phyloP scores from a whole-genome alignment of 2,113 vertebrate genomes.

The Xiphorhynchus elegans region DNA sequence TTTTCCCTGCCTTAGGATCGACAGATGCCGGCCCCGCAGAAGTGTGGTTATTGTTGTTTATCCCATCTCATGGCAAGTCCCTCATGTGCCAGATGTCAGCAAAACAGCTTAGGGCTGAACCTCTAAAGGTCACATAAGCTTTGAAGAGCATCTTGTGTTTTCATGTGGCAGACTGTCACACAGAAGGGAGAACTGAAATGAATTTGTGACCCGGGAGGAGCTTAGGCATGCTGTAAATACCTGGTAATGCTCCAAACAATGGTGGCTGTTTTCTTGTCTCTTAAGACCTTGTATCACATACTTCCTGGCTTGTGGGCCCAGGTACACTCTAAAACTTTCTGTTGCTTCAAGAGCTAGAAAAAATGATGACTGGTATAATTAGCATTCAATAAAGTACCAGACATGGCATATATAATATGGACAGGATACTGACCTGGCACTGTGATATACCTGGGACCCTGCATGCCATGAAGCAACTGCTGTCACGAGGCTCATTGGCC shows the following conservation, averaged over 20 bases:
- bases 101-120: constrained; percentile 40
- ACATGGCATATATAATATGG: neutral
- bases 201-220: neutral
- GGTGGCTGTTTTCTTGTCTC: neutral
- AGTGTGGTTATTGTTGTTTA: neutral
- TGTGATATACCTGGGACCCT: neutral
- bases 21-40: neutral
- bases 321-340: neutral
- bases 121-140: constrained; percentile 32
- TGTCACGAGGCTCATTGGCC: neutral
- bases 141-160: constrained; percentile 39
- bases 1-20: neutral
- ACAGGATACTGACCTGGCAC: neutral
- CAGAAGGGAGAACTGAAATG: neutral
- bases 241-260: neutral
- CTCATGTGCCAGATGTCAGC: constrained; percentile 13
- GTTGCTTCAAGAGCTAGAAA: neutral
- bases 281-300: neutral
- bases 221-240: neutral
- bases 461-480: neutral
- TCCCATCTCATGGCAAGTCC: neutral
- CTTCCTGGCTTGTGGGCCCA: neutral
- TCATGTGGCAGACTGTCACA: neutral
- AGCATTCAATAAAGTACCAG: neutral
- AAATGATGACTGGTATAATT: neutral